Percentiles rank a stretch among this genome's conserved stretches.
Conservation (phyloP, 2,113 vertebrate species). For the Erythrolamprus reginae region DNA sequence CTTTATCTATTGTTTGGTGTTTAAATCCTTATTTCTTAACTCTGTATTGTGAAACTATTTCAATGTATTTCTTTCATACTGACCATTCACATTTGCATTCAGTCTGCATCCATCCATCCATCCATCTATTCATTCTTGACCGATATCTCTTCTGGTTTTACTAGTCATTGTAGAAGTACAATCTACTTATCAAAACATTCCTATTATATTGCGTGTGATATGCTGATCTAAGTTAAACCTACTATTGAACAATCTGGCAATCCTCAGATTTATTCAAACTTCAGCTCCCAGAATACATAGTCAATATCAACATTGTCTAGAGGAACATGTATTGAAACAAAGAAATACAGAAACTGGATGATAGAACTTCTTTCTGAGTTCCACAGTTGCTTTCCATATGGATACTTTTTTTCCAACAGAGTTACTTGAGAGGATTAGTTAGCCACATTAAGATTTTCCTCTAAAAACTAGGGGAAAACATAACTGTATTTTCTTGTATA, state of each 20-base stretch:
- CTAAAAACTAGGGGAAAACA: background rate
- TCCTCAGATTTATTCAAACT: background rate
- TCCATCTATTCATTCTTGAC: background rate
- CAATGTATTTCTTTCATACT: background rate
- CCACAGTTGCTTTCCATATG: slow-evolving; percentile 44
- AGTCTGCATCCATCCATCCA: background rate
- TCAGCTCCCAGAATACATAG: background rate
- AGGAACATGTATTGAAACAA: background rate
- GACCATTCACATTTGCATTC: background rate
- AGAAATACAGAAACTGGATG: slow-evolving; percentile 30
- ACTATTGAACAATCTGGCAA: background rate
- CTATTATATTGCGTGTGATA: background rate
- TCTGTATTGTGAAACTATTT: background rate
- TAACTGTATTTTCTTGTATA: background rate
- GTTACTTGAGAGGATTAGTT: slow-evolving; percentile 33
- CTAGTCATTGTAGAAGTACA: background rate
- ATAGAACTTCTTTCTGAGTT: slow-evolving; percentile 37
- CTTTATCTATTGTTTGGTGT: background rate
- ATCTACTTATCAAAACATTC: background rate
- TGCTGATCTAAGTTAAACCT: background rate
- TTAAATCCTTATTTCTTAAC: background rate
- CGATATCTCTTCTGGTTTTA: background rate
- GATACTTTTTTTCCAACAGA: slow-evolving; percentile 40
- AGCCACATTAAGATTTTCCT: slow-evolving; percentile 46
- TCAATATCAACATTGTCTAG: background rate